phyloP scores from a whole-genome alignment of 2,888 invertebrate species.

The Cistogaster globosa region DNA sequence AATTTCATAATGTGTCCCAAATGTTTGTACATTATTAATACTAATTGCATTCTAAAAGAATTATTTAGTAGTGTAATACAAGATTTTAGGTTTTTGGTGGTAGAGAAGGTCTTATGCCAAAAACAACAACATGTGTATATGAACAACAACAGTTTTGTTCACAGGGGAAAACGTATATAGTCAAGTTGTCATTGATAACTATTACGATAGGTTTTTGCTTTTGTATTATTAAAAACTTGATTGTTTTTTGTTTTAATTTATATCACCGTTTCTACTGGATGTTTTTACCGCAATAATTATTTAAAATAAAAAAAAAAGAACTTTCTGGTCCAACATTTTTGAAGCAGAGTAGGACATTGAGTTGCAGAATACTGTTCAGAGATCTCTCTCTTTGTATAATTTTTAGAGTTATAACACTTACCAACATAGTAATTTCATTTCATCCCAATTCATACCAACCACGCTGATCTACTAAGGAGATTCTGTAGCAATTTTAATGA shows the following conservation, averaged over 20 bases:
- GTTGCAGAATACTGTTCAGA: too few relatives aligned
- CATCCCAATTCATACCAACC: too few relatives aligned
- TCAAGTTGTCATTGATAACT: constrained; percentile 31
- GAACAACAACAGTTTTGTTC: too few relatives aligned
- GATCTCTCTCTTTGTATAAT: too few relatives aligned
- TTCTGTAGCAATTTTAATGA: too few relatives aligned
- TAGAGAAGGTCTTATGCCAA: neutral
- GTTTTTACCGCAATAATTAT: constrained; percentile 57
- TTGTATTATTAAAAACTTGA: neutral
- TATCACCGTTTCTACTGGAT: constrained; percentile 2
- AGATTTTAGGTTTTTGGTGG: neutral
- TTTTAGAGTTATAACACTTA: too few relatives aligned
- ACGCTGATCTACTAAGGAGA: too few relatives aligned
- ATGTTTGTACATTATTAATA: constrained; percentile 69
- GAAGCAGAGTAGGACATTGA: constrained; percentile 9
- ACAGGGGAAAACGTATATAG: too few relatives aligned
- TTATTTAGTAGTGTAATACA: neutral
- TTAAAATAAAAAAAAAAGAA: constrained; percentile 62
- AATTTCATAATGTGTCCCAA: constrained; percentile 70
- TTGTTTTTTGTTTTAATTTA: neutral
- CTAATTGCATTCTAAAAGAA: constrained; percentile 62
- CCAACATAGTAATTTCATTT: too few relatives aligned
- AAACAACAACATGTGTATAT: neutral
- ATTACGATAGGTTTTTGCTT: constrained; percentile 5
- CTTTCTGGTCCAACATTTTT: constrained; percentile 54